These are phyloP conservation scores for Psittacula cyanocephala DNA, from an alignment of 2,113 vertebrate genomes.

Conservation along the genomic window DNA sequence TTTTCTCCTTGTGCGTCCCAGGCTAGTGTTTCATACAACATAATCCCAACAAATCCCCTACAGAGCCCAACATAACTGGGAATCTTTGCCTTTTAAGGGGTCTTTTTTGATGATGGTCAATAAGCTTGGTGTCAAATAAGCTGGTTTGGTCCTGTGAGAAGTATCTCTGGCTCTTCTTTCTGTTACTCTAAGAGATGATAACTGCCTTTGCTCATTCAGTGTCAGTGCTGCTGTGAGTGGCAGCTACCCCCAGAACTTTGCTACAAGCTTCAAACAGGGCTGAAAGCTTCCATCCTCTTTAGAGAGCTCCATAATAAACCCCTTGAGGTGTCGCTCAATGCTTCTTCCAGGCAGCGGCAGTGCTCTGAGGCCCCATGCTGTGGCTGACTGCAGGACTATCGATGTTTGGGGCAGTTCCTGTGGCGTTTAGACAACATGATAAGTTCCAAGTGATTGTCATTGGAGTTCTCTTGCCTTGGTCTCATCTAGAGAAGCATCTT, in stretches of 20 bases:
- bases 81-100: not conserved
- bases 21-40: accelerated
- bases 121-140: not conserved
- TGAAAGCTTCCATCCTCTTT: not conserved
- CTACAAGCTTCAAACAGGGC: not conserved
- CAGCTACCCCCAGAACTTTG: not conserved
- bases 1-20: not conserved
- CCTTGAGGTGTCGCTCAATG: not conserved
- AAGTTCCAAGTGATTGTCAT: not conserved
- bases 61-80: accelerated
- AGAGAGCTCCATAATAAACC: not conserved
- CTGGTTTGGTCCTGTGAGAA: not conserved
- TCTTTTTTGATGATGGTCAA: not conserved
- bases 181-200: not conserved
- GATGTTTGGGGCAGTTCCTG: not conserved
- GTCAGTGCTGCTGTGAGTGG: not conserved
- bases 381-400: not conserved
- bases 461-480: not conserved
- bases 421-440: not conserved
- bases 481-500: not conserved
- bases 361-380: accelerated
- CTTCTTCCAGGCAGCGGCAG: not conserved
- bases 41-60: not conserved
- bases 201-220: not conserved
- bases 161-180: not conserved